These are phyloP conservation scores for Anthopleura sola DNA, from an alignment of 64 coral and sea anemone genomes.

Conservation along the genomic window DNA sequence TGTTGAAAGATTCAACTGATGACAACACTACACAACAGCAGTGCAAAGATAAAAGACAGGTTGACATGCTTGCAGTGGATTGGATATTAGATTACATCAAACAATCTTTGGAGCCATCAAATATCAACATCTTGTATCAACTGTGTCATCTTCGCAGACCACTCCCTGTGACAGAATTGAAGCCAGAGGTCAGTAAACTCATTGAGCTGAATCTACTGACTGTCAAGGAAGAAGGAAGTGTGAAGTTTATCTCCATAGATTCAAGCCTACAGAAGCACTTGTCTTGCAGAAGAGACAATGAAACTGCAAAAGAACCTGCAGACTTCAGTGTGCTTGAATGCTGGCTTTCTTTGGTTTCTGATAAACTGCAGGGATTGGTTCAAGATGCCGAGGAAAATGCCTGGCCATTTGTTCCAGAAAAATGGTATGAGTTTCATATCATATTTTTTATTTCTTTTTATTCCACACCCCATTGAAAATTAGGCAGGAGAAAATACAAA, in stretches of 20 bases:
- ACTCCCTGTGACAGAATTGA: constrained; percentile 11
- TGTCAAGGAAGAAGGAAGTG: background rate
- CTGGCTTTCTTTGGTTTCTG: constrained; percentile 64
- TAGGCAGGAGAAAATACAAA: too few species aligned
- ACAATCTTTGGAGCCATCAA: background rate
- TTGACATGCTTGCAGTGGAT: background rate
- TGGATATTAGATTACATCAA: background rate
- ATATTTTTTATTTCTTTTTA: too few species aligned
- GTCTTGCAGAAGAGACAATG: background rate
- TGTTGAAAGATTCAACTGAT: background rate
- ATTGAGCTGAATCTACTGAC: background rate
- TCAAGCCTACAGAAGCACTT: constrained; percentile 5
- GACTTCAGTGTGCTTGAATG: constrained; percentile 62
- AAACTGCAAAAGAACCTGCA: background rate
- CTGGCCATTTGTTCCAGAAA: constrained; percentile 98
- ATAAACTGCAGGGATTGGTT: constrained; percentile 48
- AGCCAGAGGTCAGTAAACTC: constrained; percentile 15
- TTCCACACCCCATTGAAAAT: too few species aligned
- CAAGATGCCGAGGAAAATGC: constrained; percentile 58
- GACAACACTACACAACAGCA: background rate
- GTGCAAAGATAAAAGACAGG: background rate
- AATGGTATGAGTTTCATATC: constrained; percentile 61
- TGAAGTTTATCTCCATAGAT: constrained; percentile 6
- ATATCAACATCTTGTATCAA: constrained; percentile 5
- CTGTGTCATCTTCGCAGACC: constrained; percentile 27